Base-by-base conservation (phyloP, 2,113 vertebrate genomes). In the Hystrix brachyura region DNA sequence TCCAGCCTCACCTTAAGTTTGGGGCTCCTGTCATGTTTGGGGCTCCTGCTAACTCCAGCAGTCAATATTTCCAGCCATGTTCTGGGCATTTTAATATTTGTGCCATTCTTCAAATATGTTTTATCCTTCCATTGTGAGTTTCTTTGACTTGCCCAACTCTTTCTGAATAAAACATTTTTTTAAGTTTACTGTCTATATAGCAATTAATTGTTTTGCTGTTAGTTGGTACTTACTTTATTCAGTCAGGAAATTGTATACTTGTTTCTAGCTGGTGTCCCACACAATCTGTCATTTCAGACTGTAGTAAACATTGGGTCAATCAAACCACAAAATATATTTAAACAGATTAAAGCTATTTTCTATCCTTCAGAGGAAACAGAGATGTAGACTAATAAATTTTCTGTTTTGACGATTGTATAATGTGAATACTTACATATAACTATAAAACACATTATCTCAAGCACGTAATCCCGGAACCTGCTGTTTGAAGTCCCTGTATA, bases 331-430 rank as follows among this genome's bases (percentile, higher is more conserved):
- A 81, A 32, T 17, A 46, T 85, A 27, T 78, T 84, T 18, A 76
- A 88, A 91, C 11, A 43, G 3, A 60, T 53, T 83, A 64, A 87
- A 64, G 14, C 34, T 67, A 67, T 82, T 96, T 91, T 94, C 53
- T 87, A 53, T 2, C 4, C 57, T 94, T 69, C 57, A 83, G 5
- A 64, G 6, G n/a, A 76, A 2, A 0, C 38, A 29, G 60, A 21
- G 3, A 21, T 43, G 14, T 55, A 93, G 87, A 53, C 12, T 25
- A 80, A 82, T 64, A 3, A 1, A 7, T 83, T 95, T 94, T 72
- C n/a, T 92, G 87, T 11, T 2, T 90, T 97, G 13, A 69, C 38
- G 60, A 17, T 72, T 82, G 1, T 15, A 64, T 85, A 80, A 79
- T 51, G 1, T 79, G 48, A 93, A 79, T 96, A 17, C 1, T 76